Percentiles rank a stretch among this genome's conserved stretches.
Conservation (phyloP, 1,140 invertebrate genomes). For the Camponotus floridanus region DNA sequence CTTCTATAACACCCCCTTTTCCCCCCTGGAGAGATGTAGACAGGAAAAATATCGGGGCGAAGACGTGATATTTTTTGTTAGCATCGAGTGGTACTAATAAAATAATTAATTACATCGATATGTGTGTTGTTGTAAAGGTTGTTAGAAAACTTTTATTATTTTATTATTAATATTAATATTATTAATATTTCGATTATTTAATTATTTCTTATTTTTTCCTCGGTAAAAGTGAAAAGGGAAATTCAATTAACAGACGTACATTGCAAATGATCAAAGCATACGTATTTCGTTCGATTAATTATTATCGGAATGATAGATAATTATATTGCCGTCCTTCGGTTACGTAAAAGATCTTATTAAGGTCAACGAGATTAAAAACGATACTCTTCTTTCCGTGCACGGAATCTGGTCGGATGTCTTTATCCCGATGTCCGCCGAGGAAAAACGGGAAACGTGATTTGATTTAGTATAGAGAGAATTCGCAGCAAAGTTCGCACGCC, state of each 20-base stretch:
- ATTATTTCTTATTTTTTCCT: background rate
- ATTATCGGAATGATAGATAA: slow-evolving; percentile 44
- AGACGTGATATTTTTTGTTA: background rate
- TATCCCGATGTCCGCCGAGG: slow-evolving; percentile 18
- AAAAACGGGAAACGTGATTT: slow-evolving; percentile 59
- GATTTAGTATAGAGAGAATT: slow-evolving; percentile 54
- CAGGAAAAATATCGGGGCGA: no score
- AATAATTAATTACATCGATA: background rate
- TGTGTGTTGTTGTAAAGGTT: background rate
- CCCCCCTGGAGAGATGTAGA: no score
- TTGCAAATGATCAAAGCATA: no score
- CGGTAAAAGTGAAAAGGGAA: background rate
- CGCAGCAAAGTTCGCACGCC: slow-evolving; percentile 19
- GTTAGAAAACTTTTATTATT: background rate
- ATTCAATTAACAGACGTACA: background rate
- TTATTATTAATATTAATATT: no score
- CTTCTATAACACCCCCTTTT: no score
- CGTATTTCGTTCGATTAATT: background rate
- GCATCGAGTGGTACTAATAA: background rate
- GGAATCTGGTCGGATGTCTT: slow-evolving; percentile 44
- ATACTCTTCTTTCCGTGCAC: slow-evolving; percentile 35
- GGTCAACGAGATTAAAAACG: slow-evolving; percentile 63
- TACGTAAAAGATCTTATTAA: slow-evolving; percentile 60
- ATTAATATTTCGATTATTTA: background rate
- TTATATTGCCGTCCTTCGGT: slow-evolving; percentile 32